A percentile compares a stretch with the other conserved stretches of the same genome.
Evolutionary conservation across 2,888 invertebrate genomes (phyloP).

Genomic region (Lepas anatifera): DNA sequence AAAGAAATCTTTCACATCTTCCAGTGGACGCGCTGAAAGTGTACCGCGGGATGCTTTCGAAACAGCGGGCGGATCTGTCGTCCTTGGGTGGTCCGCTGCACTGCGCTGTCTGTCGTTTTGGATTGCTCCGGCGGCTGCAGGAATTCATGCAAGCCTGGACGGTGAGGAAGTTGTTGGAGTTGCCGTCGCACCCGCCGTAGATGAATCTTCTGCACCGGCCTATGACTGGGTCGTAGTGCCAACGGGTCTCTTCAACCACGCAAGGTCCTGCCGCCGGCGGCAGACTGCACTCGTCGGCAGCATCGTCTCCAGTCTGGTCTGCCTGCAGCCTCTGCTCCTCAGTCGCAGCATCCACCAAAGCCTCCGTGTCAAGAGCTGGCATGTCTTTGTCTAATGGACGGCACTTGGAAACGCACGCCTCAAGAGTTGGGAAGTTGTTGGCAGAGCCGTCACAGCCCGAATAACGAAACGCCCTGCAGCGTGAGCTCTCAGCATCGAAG

Average conservation of each 20-base stretch:
- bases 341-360: background rate
- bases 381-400: background rate
- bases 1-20: background rate
- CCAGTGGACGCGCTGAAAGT: background rate
- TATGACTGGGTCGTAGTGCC: conserved; percentile 2
- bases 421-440: background rate
- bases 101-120: background rate
- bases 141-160: background rate
- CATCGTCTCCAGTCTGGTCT: background rate
- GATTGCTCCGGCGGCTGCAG: background rate
- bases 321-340: background rate
- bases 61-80: background rate
- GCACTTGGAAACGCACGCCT: background rate
- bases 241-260: background rate
- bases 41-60: background rate
- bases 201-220: background rate
- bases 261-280: background rate
- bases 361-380: background rate
- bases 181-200: conserved; percentile 9
- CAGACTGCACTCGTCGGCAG: background rate
- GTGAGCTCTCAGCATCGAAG: background rate
- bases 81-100: background rate
- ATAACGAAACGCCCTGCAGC: background rate
- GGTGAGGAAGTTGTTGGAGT: conserved; percentile 1
- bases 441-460: conserved; percentile 8